Percentiles rank a stretch among this genome's conserved stretches.
phyloP scores from a whole-genome alignment of 1,140 invertebrate genomes.

The Drosophila serrata region DNA sequence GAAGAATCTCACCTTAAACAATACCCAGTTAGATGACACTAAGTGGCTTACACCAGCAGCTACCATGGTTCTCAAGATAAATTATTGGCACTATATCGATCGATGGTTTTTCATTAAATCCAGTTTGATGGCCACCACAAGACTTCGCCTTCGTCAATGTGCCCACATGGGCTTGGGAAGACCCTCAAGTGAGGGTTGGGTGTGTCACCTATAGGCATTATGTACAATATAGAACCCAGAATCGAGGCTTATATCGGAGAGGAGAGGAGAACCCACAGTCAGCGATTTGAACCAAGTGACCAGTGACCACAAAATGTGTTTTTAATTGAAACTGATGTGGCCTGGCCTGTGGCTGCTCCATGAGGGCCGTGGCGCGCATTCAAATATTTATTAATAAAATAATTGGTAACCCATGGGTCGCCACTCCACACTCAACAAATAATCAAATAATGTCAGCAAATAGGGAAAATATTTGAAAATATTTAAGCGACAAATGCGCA shows the following conservation, averaged over 20 bases:
- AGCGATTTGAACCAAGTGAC: conserved; percentile 12
- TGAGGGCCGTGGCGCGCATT: conserved; percentile 68
- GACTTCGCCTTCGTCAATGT: background rate
- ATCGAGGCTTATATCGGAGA: conserved; percentile 2
- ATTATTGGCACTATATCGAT: conserved; percentile 56
- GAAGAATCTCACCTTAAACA: conserved; percentile 1
- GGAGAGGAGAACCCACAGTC: conserved; percentile 7
- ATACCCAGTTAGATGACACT: conserved; percentile 50
- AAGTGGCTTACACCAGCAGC: conserved; percentile 34
- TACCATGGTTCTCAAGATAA: conserved; percentile 16
- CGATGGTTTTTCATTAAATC: conserved; percentile 18
- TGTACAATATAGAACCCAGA: background rate
- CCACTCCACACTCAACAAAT: conserved; percentile 29
- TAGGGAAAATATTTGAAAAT: conserved; percentile 80
- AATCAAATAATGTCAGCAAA: conserved; percentile 72
- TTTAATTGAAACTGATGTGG: conserved; percentile 80
- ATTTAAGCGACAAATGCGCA: conserved; percentile 60
- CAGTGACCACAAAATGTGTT: conserved; percentile 80
- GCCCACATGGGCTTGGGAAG: conserved; percentile 36
- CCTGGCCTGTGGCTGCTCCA: conserved; percentile 30
- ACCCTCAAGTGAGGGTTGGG: conserved; percentile 51
- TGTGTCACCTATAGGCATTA: conserved; percentile 47
- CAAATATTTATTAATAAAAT: conserved; percentile 81
- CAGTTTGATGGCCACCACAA: conserved; percentile 39
- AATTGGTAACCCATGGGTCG: conserved; percentile 67